phyloP scores from a whole-genome alignment of 2,888 invertebrate species.

The Tipula vernalis region DNA sequence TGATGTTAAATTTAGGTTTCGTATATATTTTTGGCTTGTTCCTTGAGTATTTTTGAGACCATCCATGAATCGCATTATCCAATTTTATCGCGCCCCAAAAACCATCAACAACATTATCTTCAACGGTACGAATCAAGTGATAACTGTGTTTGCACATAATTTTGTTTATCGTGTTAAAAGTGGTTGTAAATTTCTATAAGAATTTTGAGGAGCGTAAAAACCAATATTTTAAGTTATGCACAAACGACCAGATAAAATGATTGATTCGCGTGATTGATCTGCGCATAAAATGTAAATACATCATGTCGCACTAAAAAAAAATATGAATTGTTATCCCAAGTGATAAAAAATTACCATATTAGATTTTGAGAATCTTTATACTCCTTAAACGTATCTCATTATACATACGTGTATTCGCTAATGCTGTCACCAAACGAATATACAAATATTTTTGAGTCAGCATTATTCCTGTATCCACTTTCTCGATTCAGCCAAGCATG shows the following conservation, averaged over 20 bases:
- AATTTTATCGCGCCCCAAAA: not conserved
- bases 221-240: too few species aligned
- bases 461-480: not conserved
- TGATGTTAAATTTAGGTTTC: not conserved
- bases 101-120: not conserved
- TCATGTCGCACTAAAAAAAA: not conserved
- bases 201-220: too few species aligned
- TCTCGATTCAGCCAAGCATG: not conserved
- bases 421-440: not conserved
- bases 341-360: not conserved
- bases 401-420: not conserved
- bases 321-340: not conserved
- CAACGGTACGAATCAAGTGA: not conserved
- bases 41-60: not conserved
- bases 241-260: too few species aligned
- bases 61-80: not conserved
- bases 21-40: not conserved
- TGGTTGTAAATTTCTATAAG: not conserved
- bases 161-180: not conserved
- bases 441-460: not conserved
- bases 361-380: not conserved
- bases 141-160: not conserved
- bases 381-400: not conserved
- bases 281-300: not conserved
- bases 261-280: not conserved